Evolutionary conservation across 2,113 vertebrate species (phyloP), one percentile per base, ranked within the genome.

Genomic region (Nematolebias whitei): DNA sequence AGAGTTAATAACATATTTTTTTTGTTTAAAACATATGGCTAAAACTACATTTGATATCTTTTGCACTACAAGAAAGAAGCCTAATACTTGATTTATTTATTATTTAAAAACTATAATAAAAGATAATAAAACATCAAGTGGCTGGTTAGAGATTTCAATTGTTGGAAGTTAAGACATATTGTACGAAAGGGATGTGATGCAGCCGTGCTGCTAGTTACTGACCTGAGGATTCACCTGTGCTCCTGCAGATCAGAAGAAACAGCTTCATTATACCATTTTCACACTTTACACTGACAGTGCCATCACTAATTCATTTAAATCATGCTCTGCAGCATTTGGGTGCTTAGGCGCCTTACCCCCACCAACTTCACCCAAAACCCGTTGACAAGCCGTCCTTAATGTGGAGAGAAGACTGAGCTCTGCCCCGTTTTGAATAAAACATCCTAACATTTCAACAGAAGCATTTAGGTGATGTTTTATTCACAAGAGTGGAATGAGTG

Each of bases 361-460:
- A 41, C 10, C 41, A 10, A 15, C 13, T n/a, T n/a, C 63, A 44
- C 13, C 19, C 35, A 13, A 39, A 22, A 41, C 14, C 24, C 41
- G 19, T 18, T 29, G n/a, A 63, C 65, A 63, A 52, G 52, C 49
- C 53, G 0, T 52, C 47, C 60, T 51, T 35, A 67, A 60, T 29
- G 4, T 47, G 65, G 24, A 41, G 65, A 58, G 49, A 70, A 26
- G 68, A 71, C 35, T 41, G 48, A 77, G 58, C 40, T 38, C 22
- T 20, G 0, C 20, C 66, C 60, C 48, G 38, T 56, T 41, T 56
- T 82, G 74, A 85, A 88, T 85, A 85, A 88, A 86, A 78, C 74
- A 87, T 87, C 44, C 71, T 78, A 82, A 88, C 82, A 85, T 80
- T 83, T 85, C 80, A 76, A 61, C 69, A 76, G 77, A 86, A 88